A percentile compares a stretch with the other conserved stretches of the same genome.
Evolutionary conservation across 2,113 vertebrate species (phyloP).

Genomic region (Gulo gulo): DNA sequence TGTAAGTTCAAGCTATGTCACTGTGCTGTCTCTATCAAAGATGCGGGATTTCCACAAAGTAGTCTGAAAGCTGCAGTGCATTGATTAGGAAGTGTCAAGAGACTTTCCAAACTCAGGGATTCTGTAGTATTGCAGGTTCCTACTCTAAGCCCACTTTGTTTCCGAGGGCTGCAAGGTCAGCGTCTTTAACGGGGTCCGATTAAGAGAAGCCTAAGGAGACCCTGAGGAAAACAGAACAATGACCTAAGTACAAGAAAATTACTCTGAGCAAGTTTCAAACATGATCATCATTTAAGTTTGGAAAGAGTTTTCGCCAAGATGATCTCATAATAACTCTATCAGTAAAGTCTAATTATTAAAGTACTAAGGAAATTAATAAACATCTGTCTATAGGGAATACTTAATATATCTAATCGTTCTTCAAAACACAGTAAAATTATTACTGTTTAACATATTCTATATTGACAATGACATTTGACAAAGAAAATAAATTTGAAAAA

Average conservation of each 20-base stretch:
- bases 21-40: neutral
- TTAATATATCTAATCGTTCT: neutral
- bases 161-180: neutral
- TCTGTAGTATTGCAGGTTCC: neutral
- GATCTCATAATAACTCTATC: neutral
- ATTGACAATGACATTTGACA: neutral
- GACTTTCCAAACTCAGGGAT: neutral
- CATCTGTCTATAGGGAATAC: neutral
- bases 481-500: neutral
- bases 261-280: neutral
- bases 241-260: neutral
- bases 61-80: neutral
- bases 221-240: neutral
- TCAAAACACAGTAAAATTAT: neutral
- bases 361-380: neutral
- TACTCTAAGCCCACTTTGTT: neutral
- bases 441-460: neutral
- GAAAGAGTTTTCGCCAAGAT: neutral
- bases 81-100: neutral
- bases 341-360: neutral
- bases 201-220: slow-evolving; percentile 26
- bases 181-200: neutral
- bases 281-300: neutral
- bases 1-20: neutral
- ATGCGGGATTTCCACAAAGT: neutral